Evolutionary conservation across 2,797 vertebrate genomes (phyloP), one percentile per base, ranked within the genome.

Genomic region (Morus bassanus): DNA sequence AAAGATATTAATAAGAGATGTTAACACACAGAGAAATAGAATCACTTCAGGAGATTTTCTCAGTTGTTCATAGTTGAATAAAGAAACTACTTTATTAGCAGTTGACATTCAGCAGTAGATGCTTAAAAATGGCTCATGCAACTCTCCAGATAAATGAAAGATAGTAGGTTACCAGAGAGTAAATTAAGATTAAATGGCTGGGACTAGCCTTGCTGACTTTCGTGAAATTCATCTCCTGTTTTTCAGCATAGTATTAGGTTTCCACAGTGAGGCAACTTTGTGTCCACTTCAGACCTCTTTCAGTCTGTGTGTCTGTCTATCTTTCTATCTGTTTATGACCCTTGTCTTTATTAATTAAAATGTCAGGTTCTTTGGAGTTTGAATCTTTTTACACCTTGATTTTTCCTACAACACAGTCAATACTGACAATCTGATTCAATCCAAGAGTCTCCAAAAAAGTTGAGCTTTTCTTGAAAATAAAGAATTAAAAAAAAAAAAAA

Each of bases 321-420:
- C 31, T 68, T 0, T 18, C 13, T 51, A 4, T 23, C 19, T 87
- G 1, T 54, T 33, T 72, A 16, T 39, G 3, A 61, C 5, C 3
- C 6, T 5, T 37, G 11, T 46, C 7, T 35, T 81, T 51, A 33
- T 77, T 45, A 85, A 35, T 51, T 51, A 78, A 86, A 70, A 60
- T 30, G 3, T 9, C 23, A 7, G 0, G 4, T 84, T 84, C 18
- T 82, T 81, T 57, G 15, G 6, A 18, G 15, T 69, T 74, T 0
- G 0, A 37, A 64, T 64, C 8, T 24, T 50, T n/a, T 45, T 39
- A 35, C 6, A 45, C 17, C 4, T 69, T 87, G 4, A 50, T 73
- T 90, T 82, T 81, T 8, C 7, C 5, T 56, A 14, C 4, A 70
- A 45, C 7, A 59, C 37, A 75, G 10, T 84, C 7, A 43, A 0